Evolutionary conservation across 2,113 vertebrate genomes (phyloP), one percentile per base, ranked within the genome.

Genomic region (Pantherophis guttatus): DNA sequence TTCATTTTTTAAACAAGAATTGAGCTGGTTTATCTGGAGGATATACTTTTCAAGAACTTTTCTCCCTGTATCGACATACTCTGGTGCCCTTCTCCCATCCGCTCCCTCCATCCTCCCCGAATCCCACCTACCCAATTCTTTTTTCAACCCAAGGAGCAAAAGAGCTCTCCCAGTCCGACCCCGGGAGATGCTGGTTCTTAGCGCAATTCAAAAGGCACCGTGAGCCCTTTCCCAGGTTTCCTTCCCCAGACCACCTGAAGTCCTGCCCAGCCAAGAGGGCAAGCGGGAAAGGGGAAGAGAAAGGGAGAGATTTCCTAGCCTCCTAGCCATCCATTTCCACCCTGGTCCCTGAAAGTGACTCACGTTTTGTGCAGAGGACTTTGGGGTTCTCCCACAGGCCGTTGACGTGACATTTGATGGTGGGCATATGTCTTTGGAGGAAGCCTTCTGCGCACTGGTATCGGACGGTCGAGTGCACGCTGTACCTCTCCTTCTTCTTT

Each of bases 321-420:
- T 3, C 33, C 17, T 1, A 39, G 33, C 33, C 70, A 9, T 8
- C 70, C 15, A 1, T 21, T 39, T 39, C 70, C 70, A 81, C 17
- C 70, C 33, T 39, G 15, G 13, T 21, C 33, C 17, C 2, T 53
- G 2, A 86, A 87, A 39, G 48, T 2, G 26, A 8, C 1, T 98
- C 94, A 99, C 99, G 98, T 97, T 98, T 99, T 96, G 98, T 98
- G 97, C 99, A 99, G 97, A 99, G 97, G 94, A 99, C 98, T 95
- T 98, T 98, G 91, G 99, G 99, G 21, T 97, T 97, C 95, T 99
- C 99, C 99, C 99, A 99, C 92, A 98, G 98, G 96, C 99, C 99
- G 1, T 98, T 98, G 97, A 97, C 98, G 21, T 98, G 98, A 96
- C 99, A 99, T 95, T 97, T 98, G 93, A 98, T 97, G 75, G 98